Evolutionary conservation across 2,888 invertebrate genomes (phyloP).

Genomic region (Uloborus plumipes): DNA sequence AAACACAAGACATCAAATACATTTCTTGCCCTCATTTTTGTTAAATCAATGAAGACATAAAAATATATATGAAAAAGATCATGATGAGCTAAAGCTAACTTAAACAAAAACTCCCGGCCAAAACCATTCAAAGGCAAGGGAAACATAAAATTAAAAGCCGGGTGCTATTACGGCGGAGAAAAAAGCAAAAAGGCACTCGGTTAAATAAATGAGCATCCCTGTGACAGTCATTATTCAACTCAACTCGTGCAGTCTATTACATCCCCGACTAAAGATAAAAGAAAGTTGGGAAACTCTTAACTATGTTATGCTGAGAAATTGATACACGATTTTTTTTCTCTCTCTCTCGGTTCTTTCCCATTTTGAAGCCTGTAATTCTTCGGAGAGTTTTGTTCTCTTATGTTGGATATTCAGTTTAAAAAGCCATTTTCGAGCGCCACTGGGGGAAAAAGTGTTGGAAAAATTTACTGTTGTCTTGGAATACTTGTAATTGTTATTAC

Average conservation of each 20-base stretch:
- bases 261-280: constrained; percentile 3
- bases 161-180: not conserved
- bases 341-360: constrained; percentile 6
- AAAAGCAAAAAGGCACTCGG: constrained; percentile 7
- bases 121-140: constrained; percentile 7
- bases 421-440: constrained; percentile 45
- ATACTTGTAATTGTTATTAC: constrained; percentile 27
- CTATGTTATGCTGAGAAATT: constrained; percentile 40
- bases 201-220: constrained; percentile 49
- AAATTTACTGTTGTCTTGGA: constrained; percentile 26
- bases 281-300: constrained; percentile 20
- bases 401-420: constrained; percentile 53
- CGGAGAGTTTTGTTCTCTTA: constrained; percentile 17
- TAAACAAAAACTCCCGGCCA: too few species aligned
- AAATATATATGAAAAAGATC: too few species aligned
- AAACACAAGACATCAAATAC: too few species aligned
- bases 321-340: constrained; percentile 33
- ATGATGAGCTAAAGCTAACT: too few species aligned
- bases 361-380: constrained; percentile 16
- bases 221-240: constrained; percentile 38
- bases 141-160: constrained; percentile 28
- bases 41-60: too few species aligned
- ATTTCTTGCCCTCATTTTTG: too few species aligned
- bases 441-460: constrained; percentile 26
- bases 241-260: constrained; percentile 45